Conservation (phyloP, 2,888 invertebrate species). For the Hyalella azteca region DNA sequence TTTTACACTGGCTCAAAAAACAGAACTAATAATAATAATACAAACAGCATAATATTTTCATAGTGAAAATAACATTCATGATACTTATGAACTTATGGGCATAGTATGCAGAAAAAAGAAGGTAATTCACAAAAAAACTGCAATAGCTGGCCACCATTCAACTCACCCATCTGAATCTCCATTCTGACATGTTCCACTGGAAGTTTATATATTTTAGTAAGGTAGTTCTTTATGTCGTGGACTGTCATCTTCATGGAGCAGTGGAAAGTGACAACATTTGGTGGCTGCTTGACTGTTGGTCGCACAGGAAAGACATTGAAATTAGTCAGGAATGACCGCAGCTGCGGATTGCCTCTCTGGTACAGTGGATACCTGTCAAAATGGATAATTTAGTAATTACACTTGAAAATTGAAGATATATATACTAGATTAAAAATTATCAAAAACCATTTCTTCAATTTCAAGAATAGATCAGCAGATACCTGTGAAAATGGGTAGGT, state of each 20-base stretch:
- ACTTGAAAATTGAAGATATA: too few species aligned
- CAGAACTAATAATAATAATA: too few species aligned
- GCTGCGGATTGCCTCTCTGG: slow-evolving; percentile 90
- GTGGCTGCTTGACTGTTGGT: slow-evolving; percentile 71
- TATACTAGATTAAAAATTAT: too few species aligned
- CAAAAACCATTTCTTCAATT: too few species aligned
- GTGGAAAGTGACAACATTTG: slow-evolving; percentile 84
- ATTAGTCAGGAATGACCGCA: slow-evolving; percentile 89
- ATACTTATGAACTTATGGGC: too few species aligned
- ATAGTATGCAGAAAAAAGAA: background rate
- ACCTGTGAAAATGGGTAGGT: too few species aligned
- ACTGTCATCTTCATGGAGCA: slow-evolving; percentile 95
- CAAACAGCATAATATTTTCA: too few species aligned
- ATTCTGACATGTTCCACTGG: slow-evolving; percentile 80
- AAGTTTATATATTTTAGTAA: slow-evolving; percentile 93
- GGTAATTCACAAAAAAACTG: background rate
- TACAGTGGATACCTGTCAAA: slow-evolving; percentile 78
- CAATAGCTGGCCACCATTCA: too few species aligned
- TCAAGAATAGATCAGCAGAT: too few species aligned
- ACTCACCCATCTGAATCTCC: slow-evolving; percentile 73
- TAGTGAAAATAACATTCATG: too few species aligned
- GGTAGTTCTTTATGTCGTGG: slow-evolving; percentile 86
- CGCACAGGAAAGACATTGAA: slow-evolving; percentile 95
- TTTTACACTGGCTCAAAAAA: too few species aligned
- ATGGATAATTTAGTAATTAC: too few species aligned